Percentiles rank a stretch among this genome's conserved stretches.
These are phyloP conservation scores for Synchiropus splendidus DNA, from an alignment of 2,113 vertebrate species.

Conservation along the genomic window DNA sequence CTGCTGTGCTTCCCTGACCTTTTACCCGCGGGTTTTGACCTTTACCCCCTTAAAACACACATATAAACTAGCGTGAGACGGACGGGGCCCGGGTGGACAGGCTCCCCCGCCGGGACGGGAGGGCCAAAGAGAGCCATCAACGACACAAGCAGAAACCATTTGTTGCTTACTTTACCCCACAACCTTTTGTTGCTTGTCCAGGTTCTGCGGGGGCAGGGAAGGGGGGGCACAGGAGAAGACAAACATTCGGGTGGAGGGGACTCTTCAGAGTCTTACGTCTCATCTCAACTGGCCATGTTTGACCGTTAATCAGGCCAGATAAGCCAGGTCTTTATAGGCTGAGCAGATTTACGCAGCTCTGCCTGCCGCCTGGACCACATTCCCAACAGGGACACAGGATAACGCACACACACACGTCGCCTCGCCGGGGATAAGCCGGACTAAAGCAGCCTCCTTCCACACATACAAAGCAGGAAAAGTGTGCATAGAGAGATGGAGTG, in stretches of 20 bases:
- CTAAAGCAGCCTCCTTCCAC: conserved; percentile 14
- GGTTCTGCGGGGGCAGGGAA: conserved; percentile 6
- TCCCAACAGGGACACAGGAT: conserved; percentile 41
- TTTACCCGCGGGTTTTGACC: conserved; percentile 36
- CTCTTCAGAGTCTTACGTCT: conserved; percentile 32
- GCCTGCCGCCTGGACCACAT: conserved; percentile 33
- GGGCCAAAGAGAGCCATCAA: conserved; percentile 14
- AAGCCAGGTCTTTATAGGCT: conserved; percentile 47
- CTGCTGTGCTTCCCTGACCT: conserved; percentile 48
- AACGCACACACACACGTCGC: conserved; percentile 34
- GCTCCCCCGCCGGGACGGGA: conserved; percentile 27
- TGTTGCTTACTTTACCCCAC: conserved; percentile 56
- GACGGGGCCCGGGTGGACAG: conserved; percentile 30
- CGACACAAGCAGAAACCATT: conserved; percentile 37
- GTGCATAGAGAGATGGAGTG: too few species aligned
- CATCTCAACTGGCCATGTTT: conserved; percentile 25
- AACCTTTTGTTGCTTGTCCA: conserved; percentile 41
- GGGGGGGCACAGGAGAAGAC: conserved; percentile 21
- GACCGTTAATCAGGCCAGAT: conserved; percentile 58
- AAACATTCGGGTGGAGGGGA: conserved; percentile 19
- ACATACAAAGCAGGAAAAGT: conserved; percentile 16
- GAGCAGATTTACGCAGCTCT: conserved; percentile 52
- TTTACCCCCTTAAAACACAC: conserved; percentile 17
- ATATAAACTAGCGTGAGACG: conserved; percentile 12
- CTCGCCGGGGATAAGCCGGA: conserved; percentile 27